A percentile compares a stretch with the other conserved stretches of the same genome.
Evolutionary conservation across 2,113 vertebrate species (phyloP).

Genomic region (Stigmatopora argus): DNA sequence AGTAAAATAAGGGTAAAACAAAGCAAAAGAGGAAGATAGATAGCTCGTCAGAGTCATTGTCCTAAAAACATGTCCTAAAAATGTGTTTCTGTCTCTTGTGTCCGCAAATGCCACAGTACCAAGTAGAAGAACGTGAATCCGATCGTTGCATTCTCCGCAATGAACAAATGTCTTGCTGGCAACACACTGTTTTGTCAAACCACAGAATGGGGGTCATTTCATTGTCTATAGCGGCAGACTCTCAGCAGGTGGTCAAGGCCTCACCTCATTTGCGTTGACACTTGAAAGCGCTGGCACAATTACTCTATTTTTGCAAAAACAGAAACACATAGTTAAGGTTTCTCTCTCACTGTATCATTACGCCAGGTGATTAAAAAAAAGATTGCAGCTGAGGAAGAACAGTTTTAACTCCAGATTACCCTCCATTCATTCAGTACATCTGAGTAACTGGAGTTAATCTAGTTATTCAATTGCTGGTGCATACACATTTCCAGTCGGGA

Average conservation of each 20-base stretch:
- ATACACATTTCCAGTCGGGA: conserved; percentile 14
- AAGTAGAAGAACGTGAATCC: conserved; percentile 1
- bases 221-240: conserved; percentile 8
- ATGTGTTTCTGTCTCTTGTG: conserved; percentile 14
- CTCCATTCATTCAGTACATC: conserved; percentile 35
- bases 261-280: conserved; percentile 12
- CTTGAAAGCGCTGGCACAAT: conserved; percentile 1
- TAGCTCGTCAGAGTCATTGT: not conserved
- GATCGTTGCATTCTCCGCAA: conserved; percentile 9
- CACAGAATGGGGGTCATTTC: conserved; percentile 18
- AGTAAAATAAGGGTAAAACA: not conserved
- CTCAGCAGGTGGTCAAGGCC: conserved; percentile 39
- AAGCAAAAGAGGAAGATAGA: not conserved
- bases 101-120: conserved; percentile 3
- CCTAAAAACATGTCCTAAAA: not conserved
- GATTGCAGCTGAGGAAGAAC: conserved; percentile 17
- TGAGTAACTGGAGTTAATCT: conserved; percentile 48
- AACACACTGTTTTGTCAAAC: conserved; percentile 1
- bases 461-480: conserved; percentile 59
- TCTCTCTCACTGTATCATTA: not conserved
- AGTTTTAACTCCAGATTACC: conserved; percentile 45
- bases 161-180: conserved; percentile 26
- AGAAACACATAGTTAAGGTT: not conserved
- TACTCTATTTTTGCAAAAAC: not conserved
- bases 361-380: conserved; percentile 5